A percentile compares a stretch with the other conserved stretches of the same genome.
Conservation (phyloP, 1,140 invertebrate species). For the Rhynchophorus ferrugineus region DNA sequence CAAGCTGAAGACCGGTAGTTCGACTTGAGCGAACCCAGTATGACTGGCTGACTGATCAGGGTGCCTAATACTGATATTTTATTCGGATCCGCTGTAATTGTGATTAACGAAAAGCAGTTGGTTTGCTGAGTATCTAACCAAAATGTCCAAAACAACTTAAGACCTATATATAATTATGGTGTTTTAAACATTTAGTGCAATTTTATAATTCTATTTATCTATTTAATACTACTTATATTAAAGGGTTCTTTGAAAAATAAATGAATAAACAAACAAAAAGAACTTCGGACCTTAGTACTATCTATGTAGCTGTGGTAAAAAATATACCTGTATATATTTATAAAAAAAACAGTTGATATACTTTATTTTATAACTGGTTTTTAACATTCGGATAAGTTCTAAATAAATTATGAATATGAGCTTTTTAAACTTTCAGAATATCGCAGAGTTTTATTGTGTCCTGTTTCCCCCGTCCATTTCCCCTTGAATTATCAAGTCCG, state of each 20-base stretch:
- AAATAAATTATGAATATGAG: no score
- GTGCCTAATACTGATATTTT: slow-evolving; percentile 26
- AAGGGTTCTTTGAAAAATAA: background rate
- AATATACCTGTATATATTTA: slow-evolving; percentile 9
- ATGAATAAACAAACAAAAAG: no score
- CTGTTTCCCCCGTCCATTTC: no score
- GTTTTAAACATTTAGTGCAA: slow-evolving; percentile 11
- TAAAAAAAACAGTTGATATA: slow-evolving; percentile 15
- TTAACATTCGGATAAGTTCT: background rate
- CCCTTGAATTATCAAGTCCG: no score
- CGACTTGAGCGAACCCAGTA: slow-evolving; percentile 15
- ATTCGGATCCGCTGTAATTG: slow-evolving; percentile 8
- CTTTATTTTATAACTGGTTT: slow-evolving; percentile 12
- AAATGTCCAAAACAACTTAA: background rate
- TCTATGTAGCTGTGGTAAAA: slow-evolving; percentile 10
- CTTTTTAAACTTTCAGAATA: no score
- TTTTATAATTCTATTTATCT: slow-evolving; percentile 13
- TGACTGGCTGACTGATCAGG: slow-evolving; percentile 25
- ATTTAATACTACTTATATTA: slow-evolving; percentile 7
- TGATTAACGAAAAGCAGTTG: slow-evolving; percentile 6
- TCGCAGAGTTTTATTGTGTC: no score
- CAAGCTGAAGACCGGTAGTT: slow-evolving; percentile 18
- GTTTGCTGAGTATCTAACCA: slow-evolving; percentile 6
- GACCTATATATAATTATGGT: background rate
- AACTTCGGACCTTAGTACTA: slow-evolving; percentile 5